Conservation (phyloP, 2,888 invertebrate species). For the Rotaria macrura region DNA sequence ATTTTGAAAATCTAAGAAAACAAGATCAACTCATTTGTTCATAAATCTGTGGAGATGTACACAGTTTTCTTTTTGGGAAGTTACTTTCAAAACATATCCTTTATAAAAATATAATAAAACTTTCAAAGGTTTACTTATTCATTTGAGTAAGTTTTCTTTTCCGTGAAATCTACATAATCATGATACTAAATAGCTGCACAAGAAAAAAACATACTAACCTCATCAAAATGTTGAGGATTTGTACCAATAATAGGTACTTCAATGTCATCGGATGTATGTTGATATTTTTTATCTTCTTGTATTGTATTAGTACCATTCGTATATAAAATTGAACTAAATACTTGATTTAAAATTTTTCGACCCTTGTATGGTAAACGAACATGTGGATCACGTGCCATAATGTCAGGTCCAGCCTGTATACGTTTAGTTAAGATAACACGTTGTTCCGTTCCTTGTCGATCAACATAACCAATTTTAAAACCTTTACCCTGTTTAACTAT, state of each 20-base stretch:
- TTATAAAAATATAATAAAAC: too few relatives aligned
- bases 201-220: not conserved
- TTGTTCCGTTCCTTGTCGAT: slow-evolving; percentile 18
- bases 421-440: slow-evolving; percentile 11
- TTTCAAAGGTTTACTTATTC: not conserved
- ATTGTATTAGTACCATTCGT: not conserved
- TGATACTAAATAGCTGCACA: too few relatives aligned
- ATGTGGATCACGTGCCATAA: slow-evolving; percentile 1
- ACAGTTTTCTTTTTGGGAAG: too few relatives aligned
- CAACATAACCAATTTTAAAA: slow-evolving; percentile 16
- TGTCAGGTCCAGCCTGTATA: not conserved
- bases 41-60: too few relatives aligned
- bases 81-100: too few relatives aligned
- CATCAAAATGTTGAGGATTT: slow-evolving; percentile 11
- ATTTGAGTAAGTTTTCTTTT: not conserved
- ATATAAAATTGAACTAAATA: not conserved
- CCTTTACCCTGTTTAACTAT: slow-evolving; percentile 8
- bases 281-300: slow-evolving; percentile 13
- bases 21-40: too few relatives aligned
- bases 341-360: slow-evolving; percentile 6
- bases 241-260: not conserved
- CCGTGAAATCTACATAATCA: too few relatives aligned
- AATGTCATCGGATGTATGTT: not conserved
- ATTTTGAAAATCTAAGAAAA: too few relatives aligned
- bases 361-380: slow-evolving; percentile 17